These are phyloP conservation scores for Aleiodes testaceus DNA, from an alignment of 2,888 invertebrate genomes.

Conservation along the genomic window DNA sequence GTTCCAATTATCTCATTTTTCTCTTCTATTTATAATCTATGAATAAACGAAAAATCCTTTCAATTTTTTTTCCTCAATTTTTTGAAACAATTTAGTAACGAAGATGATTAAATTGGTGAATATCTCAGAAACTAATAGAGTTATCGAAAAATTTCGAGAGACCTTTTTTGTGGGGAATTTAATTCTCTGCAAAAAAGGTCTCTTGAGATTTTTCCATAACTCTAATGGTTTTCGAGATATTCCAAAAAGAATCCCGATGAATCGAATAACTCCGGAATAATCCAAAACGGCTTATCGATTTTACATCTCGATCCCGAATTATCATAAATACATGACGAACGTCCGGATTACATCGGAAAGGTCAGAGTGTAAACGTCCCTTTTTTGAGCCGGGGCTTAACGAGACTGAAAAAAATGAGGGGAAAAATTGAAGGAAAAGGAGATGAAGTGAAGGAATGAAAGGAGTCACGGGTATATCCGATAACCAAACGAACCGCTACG, in stretches of 20 bases:
- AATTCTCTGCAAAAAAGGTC: no score
- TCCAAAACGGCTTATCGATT: not conserved
- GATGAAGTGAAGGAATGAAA: not conserved
- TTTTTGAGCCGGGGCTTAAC: not conserved
- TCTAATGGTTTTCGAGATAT: no score
- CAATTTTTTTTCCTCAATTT: no score
- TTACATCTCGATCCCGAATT: not conserved
- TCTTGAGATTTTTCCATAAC: no score
- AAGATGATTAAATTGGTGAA: no score
- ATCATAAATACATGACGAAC: constrained; percentile 10
- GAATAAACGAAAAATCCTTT: no score
- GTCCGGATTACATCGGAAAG: not conserved
- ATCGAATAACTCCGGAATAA: no score
- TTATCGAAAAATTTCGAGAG: no score
- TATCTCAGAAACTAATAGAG: no score
- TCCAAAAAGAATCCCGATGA: not conserved
- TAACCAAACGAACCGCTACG: constrained; percentile 39
- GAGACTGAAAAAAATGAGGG: no score
- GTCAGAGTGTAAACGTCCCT: constrained; percentile 6
- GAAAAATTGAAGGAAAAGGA: constrained; percentile 13
- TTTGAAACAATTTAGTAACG: no score
- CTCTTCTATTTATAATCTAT: not conserved
- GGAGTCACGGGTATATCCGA: constrained; percentile 37
- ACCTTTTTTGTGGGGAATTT: no score
- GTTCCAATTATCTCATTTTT: not conserved